Conservation (phyloP, 2,113 vertebrate species). For the Litocranius walleri region DNA sequence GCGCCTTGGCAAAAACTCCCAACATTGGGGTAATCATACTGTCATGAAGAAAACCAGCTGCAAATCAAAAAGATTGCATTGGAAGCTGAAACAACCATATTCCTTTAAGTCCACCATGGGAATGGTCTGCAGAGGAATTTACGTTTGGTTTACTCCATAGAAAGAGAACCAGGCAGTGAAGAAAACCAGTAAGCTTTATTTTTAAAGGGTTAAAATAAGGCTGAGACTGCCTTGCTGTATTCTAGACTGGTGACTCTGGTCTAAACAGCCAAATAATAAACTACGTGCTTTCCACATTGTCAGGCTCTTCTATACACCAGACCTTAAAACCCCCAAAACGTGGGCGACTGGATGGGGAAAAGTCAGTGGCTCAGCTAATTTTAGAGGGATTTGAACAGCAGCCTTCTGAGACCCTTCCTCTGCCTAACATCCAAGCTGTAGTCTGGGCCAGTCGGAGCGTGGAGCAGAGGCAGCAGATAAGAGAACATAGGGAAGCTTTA, state of each 20-base stretch:
- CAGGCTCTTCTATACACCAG: not conserved
- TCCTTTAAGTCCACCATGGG: not conserved
- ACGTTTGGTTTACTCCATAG: not conserved
- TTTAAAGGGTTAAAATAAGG: not conserved
- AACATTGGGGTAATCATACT: not conserved
- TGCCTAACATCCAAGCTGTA: not conserved
- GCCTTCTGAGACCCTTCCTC: not conserved
- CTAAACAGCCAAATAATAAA: not conserved
- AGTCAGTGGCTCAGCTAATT: not conserved
- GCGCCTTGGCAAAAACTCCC: not conserved
- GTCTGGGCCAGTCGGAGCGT: too few species aligned
- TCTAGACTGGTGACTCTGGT: not conserved
- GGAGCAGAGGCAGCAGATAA: too few species aligned
- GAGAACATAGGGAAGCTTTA: not conserved
- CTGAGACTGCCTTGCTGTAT: not conserved
- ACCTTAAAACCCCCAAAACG: not conserved
- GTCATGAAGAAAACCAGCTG: not conserved
- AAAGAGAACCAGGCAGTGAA: not conserved
- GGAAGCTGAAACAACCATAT: not conserved
- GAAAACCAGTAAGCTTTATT: not conserved
- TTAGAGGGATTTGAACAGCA: not conserved
- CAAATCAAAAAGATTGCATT: not conserved
- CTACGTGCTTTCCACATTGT: not conserved
- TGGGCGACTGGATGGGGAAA: not conserved
- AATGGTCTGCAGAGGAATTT: not conserved